These are phyloP conservation scores for Psittacara wagleri DNA, from an alignment of 2,113 vertebrate species.

Conservation along the genomic window DNA sequence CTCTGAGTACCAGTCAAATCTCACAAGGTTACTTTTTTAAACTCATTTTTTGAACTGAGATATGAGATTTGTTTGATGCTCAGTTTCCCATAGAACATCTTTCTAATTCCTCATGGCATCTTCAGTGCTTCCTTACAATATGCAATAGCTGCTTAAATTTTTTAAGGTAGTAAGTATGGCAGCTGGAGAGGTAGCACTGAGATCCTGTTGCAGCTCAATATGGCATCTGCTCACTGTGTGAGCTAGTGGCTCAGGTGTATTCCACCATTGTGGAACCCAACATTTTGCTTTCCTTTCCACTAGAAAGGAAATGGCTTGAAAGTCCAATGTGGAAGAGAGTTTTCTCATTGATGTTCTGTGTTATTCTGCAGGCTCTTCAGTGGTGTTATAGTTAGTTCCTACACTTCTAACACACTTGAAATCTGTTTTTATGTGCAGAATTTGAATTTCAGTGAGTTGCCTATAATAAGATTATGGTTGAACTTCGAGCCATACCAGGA, in stretches of 20 bases:
- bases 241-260: background rate
- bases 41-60: background rate
- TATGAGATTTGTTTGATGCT: background rate
- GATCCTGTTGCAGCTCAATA: background rate
- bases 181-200: background rate
- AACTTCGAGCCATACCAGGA: background rate
- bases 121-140: background rate
- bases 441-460: background rate
- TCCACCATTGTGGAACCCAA: background rate
- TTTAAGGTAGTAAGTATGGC: background rate
- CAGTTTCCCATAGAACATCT: background rate
- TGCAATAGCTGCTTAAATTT: background rate
- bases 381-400: background rate
- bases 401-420: background rate
- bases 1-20: background rate
- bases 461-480: background rate
- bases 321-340: background rate
- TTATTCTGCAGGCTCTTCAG: background rate
- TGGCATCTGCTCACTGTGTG: background rate
- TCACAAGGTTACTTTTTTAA: background rate
- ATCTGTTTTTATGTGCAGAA: background rate
- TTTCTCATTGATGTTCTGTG: background rate
- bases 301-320: background rate
- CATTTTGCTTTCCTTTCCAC: background rate
- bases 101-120: background rate